Percentiles rank a stretch among this genome's conserved stretches.
Evolutionary conservation across 2,113 vertebrate genomes (phyloP).

Genomic region (Euleptes europaea): DNA sequence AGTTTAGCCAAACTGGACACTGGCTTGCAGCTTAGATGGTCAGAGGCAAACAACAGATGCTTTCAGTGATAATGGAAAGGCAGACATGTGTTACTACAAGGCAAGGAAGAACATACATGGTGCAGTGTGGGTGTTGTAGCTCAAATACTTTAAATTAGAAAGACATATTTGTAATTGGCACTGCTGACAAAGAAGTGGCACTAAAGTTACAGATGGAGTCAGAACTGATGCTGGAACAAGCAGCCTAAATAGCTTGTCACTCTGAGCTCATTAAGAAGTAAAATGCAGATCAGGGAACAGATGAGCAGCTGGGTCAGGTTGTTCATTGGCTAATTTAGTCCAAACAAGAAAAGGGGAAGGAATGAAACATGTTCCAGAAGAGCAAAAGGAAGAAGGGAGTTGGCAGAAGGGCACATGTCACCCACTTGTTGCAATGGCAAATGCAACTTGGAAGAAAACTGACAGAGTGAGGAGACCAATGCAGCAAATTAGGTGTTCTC

Average conservation of each 20-base stretch:
- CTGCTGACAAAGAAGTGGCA: conserved; percentile 76
- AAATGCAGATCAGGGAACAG: conserved; percentile 78
- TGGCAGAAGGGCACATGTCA: conserved; percentile 72
- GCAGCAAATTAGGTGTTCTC: conserved; percentile 45
- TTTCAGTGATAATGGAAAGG: conserved; percentile 58
- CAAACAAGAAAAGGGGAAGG: conserved; percentile 75
- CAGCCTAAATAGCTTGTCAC: conserved; percentile 77
- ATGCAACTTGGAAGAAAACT: conserved; percentile 70
- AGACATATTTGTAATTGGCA: conserved; percentile 76
- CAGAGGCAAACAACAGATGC: conserved; percentile 60
- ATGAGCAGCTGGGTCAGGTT: conserved; percentile 77
- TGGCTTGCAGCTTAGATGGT: conserved; percentile 54
- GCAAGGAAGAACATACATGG: conserved; percentile 66
- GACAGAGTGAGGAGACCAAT: conserved; percentile 54
- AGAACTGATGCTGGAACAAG: conserved; percentile 77
- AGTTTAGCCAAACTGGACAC: conserved; percentile 45
- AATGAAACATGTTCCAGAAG: conserved; percentile 76
- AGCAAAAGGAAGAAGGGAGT: conserved; percentile 72
- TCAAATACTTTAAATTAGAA: conserved; percentile 73
- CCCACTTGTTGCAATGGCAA: conserved; percentile 74
- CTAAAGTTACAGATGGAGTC: conserved; percentile 78
- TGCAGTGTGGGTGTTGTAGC: conserved; percentile 69
- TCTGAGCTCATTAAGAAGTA: conserved; percentile 78
- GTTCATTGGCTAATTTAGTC: conserved; percentile 78
- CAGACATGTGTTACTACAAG: conserved; percentile 63